Base-by-base conservation (phyloP, 2,113 vertebrate genomes). In the Corythoichthys haematopterus region DNA sequence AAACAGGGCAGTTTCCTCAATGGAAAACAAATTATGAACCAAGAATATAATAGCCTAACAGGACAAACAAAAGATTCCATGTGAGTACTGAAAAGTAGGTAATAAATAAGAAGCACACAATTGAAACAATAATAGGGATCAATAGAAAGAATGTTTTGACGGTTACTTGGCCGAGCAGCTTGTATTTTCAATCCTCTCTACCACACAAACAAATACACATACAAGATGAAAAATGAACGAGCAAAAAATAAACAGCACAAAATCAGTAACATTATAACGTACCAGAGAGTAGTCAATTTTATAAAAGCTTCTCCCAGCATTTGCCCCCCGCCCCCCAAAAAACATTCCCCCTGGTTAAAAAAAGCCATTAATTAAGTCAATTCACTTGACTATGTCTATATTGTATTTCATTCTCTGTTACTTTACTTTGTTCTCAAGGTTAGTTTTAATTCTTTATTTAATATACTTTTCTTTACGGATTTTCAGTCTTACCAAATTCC, bases 31-130 rank as follows among this genome's bases (percentile, higher is more conserved):
- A 52, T 52, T 52, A n/a, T 20, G 50, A 16, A 52, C 50, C 7
- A 7, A 20, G n/a, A 52, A n/a, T 20, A 52, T 20, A 52, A 52
- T n/a, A n/a, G 16, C 1, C 16, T 20, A 52, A n/a, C n/a, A n/a
- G 50, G 16, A 52, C 16, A 52, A 52, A 20, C 7, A 52, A 52
- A n/a, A n/a, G 16, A 52, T 20, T 52, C 16, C 16, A n/a, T 52
- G 50, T 52, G 50, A 16, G 4, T 52, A 52, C 50, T n/a, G 15
- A 51, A 51, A 52, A 50, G 13, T 4, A 50, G 47, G 14, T 14
- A 78, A 33, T 16, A 61, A 47, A 70, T 65, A 8, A 59, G 60
- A 53, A 51, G 52, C 58, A 33, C 75, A 80, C 64, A 56, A 57
- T 35, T 51, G 50, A 51, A 51, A n/a, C 50, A 51, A n/a, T n/a